Conservation (phyloP, 2,113 vertebrate genomes). For the Turnix velox region DNA sequence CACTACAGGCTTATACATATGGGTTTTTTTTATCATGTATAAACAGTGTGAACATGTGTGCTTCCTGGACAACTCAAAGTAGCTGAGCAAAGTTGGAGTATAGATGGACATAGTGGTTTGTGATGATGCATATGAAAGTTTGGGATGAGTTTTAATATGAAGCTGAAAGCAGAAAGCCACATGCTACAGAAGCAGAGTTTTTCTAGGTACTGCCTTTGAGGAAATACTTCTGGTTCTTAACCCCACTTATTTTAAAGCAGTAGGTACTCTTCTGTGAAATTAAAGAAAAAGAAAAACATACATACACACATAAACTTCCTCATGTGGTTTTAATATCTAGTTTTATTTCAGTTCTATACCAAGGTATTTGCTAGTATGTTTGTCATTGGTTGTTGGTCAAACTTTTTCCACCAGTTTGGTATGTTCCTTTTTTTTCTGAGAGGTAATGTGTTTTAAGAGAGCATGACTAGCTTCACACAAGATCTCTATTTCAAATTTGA, state of each 20-base stretch:
- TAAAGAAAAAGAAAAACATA: not conserved
- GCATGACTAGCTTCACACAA: not conserved
- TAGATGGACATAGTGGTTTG: not conserved
- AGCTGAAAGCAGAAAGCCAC: not conserved
- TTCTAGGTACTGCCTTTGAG: not conserved
- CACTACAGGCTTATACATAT: not conserved
- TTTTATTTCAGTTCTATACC: no score
- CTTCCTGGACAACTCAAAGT: not conserved
- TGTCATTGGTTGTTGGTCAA: not conserved
- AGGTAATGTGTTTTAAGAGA: not conserved
- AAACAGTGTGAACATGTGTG: not conserved
- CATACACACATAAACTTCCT: no score
- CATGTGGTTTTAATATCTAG: no score
- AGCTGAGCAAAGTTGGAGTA: not conserved
- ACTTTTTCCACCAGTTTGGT: not conserved
- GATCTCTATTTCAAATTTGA: not conserved
- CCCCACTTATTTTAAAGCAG: not conserved
- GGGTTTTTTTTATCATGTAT: not conserved
- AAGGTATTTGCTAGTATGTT: no score
- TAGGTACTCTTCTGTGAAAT: not conserved
- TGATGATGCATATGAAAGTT: not conserved
- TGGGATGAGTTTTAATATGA: not conserved
- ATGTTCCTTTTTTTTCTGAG: not conserved
- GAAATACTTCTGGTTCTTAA: not conserved
- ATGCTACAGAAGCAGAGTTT: not conserved